These are phyloP conservation scores for Pandemis corylana DNA, from an alignment of 2,888 invertebrate genomes.

Conservation along the genomic window DNA sequence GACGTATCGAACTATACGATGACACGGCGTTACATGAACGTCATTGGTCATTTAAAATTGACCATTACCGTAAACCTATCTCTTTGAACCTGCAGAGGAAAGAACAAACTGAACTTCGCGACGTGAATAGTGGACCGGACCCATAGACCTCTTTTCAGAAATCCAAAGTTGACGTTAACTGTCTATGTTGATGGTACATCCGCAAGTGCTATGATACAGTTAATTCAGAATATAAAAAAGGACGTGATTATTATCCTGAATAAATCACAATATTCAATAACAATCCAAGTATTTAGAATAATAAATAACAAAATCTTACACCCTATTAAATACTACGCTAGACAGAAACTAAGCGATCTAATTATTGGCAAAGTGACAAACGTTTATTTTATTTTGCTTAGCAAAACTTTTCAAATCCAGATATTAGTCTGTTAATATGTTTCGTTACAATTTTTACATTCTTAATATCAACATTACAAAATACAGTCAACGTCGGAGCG, in stretches of 20 bases:
- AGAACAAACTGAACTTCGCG: too few relatives aligned
- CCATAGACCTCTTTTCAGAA: background rate
- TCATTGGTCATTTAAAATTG: too few relatives aligned
- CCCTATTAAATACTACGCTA: conserved; percentile 68
- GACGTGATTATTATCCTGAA: conserved; percentile 60
- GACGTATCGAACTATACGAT: background rate
- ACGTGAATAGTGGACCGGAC: too few relatives aligned
- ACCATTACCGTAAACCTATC: too few relatives aligned
- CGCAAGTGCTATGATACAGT: conserved; percentile 21
- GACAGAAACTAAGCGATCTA: conserved; percentile 77
- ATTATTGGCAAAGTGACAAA: conserved; percentile 67
- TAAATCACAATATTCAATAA: conserved; percentile 71
- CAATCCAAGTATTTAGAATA: conserved; percentile 79
- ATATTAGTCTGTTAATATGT: conserved; percentile 41
- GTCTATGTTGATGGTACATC: background rate
- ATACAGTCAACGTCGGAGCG: conserved; percentile 1
- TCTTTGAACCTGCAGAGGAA: too few relatives aligned
- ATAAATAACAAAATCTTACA: conserved; percentile 83
- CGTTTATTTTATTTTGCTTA: conserved; percentile 47
- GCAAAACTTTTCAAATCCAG: conserved; percentile 38
- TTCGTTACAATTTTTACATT: conserved; percentile 33
- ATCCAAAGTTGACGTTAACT: background rate
- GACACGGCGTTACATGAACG: too few relatives aligned
- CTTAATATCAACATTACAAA: conserved; percentile 23
- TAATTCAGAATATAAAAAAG: conserved; percentile 44